Base-by-base conservation (phyloP, 2,888 invertebrate genomes). In the Cephus sareptanus region DNA sequence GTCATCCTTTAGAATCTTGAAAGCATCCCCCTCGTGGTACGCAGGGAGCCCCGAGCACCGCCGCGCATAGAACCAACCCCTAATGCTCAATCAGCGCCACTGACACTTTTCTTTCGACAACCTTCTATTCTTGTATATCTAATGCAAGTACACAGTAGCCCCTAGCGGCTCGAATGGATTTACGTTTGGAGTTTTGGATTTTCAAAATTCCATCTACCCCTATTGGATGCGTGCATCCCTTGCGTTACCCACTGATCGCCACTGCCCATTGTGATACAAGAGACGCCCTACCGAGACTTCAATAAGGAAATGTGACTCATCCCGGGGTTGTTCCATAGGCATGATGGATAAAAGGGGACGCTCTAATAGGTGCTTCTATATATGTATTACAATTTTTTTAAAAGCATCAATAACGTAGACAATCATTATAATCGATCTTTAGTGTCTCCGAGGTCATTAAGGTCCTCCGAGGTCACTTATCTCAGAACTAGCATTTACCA, bases 141-240 rank as follows among this genome's bases (percentile, higher is more conserved):
- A 23, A 56, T 15, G 56, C 23, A 56, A 23, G 56, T 3, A 23
- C 56, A 23, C 6, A 23, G 37, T 4, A 34, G 30, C 73, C 23
- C 78, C 31, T 31, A 70, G 78, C 75, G 76, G 79, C 80, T 80
- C 80, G 75, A 83, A 81, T 80, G 80, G 80, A 82, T 83, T 82
- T 82, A 75, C 77, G 70, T 81, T 75, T 75, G 77, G 80, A 81
- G 80, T 83, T 80, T 77, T 78, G 75, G 35, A 74, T 79, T 80
- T 79, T 76, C 79, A n/a, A 74, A 31, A 71, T 34, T 71, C 71
- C 9, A 34, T 71, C 12, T 13, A 13, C 71, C 71, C 71, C 71
- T 31, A 71, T 23, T 31, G 71, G 71, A 31, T 9, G 71, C 71
- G 31, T 23, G 31, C 34, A 34, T 71, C 71, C 13, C 71, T 71